Conservation (phyloP, 64 coral and sea anemone species). For the Exaiptasia diaphana region DNA sequence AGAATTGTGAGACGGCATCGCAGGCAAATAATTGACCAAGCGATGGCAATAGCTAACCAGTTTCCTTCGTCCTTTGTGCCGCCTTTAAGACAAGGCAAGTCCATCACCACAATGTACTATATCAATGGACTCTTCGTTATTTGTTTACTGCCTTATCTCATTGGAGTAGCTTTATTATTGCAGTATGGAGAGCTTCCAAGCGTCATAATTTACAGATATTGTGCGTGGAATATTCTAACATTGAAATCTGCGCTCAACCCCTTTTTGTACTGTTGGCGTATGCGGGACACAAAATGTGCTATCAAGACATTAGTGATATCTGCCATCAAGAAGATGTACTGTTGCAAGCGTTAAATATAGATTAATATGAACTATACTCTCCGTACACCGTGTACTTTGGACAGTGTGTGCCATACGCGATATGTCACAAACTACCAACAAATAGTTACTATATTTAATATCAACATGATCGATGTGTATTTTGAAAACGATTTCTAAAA, state of each 20-base stretch:
- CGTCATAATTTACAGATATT: background rate
- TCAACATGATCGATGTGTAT: too few species aligned
- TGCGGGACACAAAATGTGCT: background rate
- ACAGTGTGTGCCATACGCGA: too few species aligned
- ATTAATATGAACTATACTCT: too few species aligned
- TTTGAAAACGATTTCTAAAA: too few species aligned
- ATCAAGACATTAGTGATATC: background rate
- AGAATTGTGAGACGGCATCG: slow-evolving; percentile 2
- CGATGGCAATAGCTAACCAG: background rate
- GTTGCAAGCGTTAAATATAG: too few species aligned
- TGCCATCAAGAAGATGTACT: too few species aligned
- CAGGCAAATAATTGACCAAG: background rate
- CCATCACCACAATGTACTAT: background rate
- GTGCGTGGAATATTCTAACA: background rate
- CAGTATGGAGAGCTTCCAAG: background rate
- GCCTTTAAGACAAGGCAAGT: background rate
- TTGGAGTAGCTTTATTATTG: background rate
- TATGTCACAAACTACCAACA: too few species aligned
- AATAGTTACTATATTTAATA: too few species aligned
- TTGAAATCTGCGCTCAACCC: background rate
- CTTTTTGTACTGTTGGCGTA: background rate
- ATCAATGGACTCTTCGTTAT: background rate
- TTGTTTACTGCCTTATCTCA: background rate
- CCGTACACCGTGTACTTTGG: too few species aligned
- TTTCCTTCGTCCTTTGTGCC: background rate